Percentiles rank a stretch among this genome's conserved stretches.
Conservation (phyloP, 1,140 invertebrate genomes). For the Goniozus legneri region DNA sequence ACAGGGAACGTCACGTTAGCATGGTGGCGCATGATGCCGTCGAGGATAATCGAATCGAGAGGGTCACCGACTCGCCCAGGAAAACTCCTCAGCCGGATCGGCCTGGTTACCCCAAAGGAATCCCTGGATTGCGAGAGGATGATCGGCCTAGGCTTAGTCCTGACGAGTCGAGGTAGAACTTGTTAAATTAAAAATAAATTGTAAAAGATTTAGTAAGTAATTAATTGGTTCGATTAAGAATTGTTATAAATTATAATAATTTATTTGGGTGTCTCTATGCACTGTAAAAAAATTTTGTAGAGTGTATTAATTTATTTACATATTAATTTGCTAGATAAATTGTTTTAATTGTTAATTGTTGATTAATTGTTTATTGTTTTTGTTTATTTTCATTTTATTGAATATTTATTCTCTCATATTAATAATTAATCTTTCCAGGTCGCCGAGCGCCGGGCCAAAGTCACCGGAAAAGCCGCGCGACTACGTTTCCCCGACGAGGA, state of each 20-base stretch:
- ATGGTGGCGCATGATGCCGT: slow-evolving; percentile 47
- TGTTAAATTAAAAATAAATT: slow-evolving; percentile 3
- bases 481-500: slow-evolving; percentile 19
- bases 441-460: slow-evolving; percentile 24
- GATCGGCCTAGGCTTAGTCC: slow-evolving; percentile 37
- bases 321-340: too few species aligned
- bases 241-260: too few species aligned
- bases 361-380: not conserved
- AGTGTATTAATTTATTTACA: too few species aligned
- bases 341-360: too few species aligned
- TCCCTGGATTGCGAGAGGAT: slow-evolving; percentile 40
- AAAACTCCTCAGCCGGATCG: slow-evolving; percentile 30
- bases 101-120: slow-evolving; percentile 35
- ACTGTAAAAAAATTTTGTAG: too few species aligned
- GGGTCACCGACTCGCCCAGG: slow-evolving; percentile 23
- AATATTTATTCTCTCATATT: too few species aligned
- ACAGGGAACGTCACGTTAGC: slow-evolving; percentile 44
- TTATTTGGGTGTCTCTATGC: too few species aligned
- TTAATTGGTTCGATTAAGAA: too few species aligned
- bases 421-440: too few species aligned
- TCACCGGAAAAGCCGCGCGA: slow-evolving; percentile 37
- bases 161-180: slow-evolving; percentile 25
- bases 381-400: too few species aligned
- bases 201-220: too few species aligned
- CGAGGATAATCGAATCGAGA: slow-evolving; percentile 32